These are phyloP conservation scores for Limenitis camilla DNA, from an alignment of 2,888 invertebrate genomes.

Conservation along the genomic window DNA sequence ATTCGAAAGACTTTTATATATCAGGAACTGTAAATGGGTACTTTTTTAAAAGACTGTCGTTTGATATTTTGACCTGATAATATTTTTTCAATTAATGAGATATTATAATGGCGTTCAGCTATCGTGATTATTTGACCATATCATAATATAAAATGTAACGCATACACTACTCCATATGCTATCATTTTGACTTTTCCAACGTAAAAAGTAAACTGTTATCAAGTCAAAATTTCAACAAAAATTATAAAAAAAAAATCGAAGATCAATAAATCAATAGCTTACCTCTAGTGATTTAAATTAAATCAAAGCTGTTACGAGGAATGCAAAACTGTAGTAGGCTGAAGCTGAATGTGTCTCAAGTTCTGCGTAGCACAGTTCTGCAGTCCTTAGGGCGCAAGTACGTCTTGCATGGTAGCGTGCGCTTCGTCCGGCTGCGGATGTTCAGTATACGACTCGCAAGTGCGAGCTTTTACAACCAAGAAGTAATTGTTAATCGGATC, in stretches of 20 bases:
- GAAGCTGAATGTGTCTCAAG: background rate
- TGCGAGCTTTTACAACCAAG: constrained; percentile 39
- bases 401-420: constrained; percentile 15
- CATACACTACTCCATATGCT: background rate
- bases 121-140: too few relatives aligned
- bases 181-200: background rate
- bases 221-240: background rate
- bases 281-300: background rate
- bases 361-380: background rate
- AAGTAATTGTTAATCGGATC: constrained; percentile 46
- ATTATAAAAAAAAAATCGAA: background rate
- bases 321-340: constrained; percentile 1
- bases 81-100: too few relatives aligned
- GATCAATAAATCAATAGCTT: background rate
- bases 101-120: too few relatives aligned
- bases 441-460: constrained; percentile 28
- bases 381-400: background rate
- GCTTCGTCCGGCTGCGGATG: constrained; percentile 26
- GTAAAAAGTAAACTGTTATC: background rate
- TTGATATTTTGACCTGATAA: too few relatives aligned
- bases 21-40: too few relatives aligned
- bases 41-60: too few relatives aligned
- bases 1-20: too few relatives aligned
- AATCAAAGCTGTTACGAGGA: background rate
- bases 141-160: too few relatives aligned